A percentile compares a stretch with the other conserved stretches of the same genome.
Conservation (phyloP, 2,113 vertebrate genomes). For the Etia nguti region DNA sequence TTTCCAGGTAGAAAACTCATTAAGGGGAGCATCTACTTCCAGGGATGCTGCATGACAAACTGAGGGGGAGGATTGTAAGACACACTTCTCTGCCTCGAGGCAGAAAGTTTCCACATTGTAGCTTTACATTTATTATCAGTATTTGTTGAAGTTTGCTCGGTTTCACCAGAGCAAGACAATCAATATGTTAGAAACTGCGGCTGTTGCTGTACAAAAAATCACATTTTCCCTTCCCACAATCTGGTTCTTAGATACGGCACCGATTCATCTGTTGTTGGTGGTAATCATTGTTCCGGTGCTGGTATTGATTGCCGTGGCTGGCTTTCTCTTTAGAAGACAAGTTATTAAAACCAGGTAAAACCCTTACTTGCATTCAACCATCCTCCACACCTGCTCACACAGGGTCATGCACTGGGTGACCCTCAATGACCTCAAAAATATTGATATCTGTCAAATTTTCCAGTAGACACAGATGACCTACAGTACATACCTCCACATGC, state of each 20-base stretch:
- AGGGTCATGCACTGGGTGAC: neutral
- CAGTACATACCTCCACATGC: neutral
- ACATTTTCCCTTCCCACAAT: neutral
- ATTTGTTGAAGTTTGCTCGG: neutral
- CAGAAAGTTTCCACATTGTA: neutral
- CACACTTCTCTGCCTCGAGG: neutral
- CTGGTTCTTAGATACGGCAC: neutral
- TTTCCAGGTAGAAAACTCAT: neutral
- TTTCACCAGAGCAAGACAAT: neutral
- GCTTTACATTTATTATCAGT: neutral
- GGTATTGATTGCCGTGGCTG: neutral
- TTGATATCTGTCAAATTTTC: neutral
- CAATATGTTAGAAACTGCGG: neutral
- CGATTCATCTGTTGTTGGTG: neutral
- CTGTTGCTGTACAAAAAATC: neutral
- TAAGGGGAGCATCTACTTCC: neutral
- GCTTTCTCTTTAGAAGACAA: conserved; percentile 41
- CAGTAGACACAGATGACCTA: neutral
- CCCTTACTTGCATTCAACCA: neutral
- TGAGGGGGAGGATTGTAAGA: neutral
- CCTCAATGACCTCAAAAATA: neutral
- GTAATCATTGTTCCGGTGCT: conserved; percentile 27
- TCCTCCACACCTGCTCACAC: neutral
- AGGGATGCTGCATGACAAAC: neutral
- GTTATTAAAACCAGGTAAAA: conserved; percentile 47